Percentiles rank a stretch among this genome's conserved stretches.
phyloP scores from a whole-genome alignment of 2,113 vertebrate species.

The Rhineura floridana region DNA sequence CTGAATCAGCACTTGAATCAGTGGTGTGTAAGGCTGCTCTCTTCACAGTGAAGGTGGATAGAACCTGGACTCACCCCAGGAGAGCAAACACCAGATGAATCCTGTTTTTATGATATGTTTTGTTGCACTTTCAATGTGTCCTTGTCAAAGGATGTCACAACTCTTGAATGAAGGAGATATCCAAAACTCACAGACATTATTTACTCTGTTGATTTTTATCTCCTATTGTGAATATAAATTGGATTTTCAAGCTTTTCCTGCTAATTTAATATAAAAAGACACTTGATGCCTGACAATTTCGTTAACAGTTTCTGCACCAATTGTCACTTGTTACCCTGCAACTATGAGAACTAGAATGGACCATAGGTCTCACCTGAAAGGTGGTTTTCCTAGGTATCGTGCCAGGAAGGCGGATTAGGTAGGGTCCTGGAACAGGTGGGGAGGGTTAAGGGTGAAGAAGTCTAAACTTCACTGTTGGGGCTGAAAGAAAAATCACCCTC shows the following conservation, averaged over 20 bases:
- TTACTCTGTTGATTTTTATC: background rate
- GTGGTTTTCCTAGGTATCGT: no score
- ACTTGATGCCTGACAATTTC: background rate
- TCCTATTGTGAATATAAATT: background rate
- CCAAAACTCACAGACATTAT: background rate
- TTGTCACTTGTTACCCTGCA: background rate
- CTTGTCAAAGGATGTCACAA: constrained; percentile 7
- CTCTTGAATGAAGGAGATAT: background rate
- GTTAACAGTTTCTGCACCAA: background rate
- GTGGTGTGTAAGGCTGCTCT: background rate
- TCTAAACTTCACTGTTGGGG: no score
- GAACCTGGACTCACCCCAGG: background rate
- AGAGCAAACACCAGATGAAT: background rate
- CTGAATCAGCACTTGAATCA: background rate
- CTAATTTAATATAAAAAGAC: background rate
- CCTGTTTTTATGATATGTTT: background rate
- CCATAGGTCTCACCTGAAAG: no score
- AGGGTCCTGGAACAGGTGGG: no score
- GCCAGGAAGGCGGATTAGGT: no score
- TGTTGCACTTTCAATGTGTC: background rate
- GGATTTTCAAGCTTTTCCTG: background rate
- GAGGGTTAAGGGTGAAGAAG: no score
- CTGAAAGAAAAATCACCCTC: no score
- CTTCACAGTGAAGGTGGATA: background rate
- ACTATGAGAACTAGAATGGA: background rate